These are phyloP conservation scores for Cyclargus thomasi DNA, from an alignment of 1,140 invertebrate species.

Conservation along the genomic window DNA sequence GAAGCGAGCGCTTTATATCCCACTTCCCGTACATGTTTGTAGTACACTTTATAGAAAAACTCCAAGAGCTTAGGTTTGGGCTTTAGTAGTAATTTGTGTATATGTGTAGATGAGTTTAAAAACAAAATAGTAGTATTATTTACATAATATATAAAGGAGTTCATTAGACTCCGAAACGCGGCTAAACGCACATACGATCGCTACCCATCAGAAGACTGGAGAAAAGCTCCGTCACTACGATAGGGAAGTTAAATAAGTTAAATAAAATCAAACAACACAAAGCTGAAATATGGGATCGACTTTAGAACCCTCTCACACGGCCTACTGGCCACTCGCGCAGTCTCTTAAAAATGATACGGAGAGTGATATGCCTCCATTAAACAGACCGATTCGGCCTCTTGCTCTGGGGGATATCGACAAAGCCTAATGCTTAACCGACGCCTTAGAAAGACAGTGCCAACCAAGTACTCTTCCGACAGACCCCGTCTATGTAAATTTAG, in stretches of 20 bases:
- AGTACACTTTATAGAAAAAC: too few species aligned
- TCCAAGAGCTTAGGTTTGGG: too few species aligned
- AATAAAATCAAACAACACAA: slow-evolving; percentile 5
- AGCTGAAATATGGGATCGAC: slow-evolving; percentile 15
- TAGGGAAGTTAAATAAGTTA: slow-evolving; percentile 15
- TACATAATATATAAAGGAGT: too few species aligned
- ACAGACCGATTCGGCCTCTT: background rate
- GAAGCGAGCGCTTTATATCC: too few species aligned
- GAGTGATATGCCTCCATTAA: too few species aligned
- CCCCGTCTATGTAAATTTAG: background rate
- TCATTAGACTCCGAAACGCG: too few species aligned
- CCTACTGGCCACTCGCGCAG: slow-evolving; percentile 19
- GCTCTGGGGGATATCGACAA: slow-evolving; percentile 3
- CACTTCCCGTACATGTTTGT: too few species aligned
- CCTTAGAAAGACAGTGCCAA: background rate
- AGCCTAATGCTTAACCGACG: background rate
- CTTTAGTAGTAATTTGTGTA: too few species aligned
- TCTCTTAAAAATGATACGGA: background rate
- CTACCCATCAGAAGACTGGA: background rate
- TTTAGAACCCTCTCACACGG: slow-evolving; percentile 19
- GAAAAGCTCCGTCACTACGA: background rate
- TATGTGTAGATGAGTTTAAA: too few species aligned
- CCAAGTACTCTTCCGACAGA: background rate
- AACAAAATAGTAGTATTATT: too few species aligned
- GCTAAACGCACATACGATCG: too few species aligned